Evolutionary conservation across 2,888 invertebrate species (phyloP).

Genomic region (Periphyllus acericola): DNA sequence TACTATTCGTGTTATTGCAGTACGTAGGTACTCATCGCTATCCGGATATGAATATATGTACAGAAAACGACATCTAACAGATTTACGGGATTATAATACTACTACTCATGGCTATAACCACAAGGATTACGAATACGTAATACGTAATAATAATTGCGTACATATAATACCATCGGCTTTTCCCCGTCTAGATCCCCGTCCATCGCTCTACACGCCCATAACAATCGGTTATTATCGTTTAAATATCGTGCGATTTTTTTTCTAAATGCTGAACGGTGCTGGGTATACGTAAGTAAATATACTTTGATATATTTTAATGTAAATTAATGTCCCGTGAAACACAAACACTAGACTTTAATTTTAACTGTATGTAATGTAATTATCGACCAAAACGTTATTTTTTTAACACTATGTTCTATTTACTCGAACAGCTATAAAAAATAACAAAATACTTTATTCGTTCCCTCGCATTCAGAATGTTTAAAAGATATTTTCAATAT

Average conservation of each 20-base stretch:
- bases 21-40: neutral
- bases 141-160: neutral
- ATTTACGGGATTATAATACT: neutral
- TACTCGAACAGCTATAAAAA: too few species aligned
- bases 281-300: too few species aligned
- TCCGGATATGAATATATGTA: neutral
- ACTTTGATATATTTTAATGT: too few species aligned
- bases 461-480: neutral
- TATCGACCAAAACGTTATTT: too few species aligned
- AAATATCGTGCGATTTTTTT: neutral
- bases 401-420: too few species aligned
- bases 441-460: too few species aligned
- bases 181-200: neutral
- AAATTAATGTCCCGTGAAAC: too few species aligned
- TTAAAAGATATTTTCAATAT: neutral
- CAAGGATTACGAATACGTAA: constrained; percentile 5
- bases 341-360: too few species aligned
- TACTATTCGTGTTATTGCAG: too few species aligned
- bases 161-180: neutral
- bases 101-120: neutral
- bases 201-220: neutral
- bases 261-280: too few species aligned
- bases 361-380: too few species aligned
- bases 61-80: neutral
- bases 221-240: neutral